phyloP scores from a whole-genome alignment of 2,888 invertebrate genomes.

The Macrosiphum euphorbiae region DNA sequence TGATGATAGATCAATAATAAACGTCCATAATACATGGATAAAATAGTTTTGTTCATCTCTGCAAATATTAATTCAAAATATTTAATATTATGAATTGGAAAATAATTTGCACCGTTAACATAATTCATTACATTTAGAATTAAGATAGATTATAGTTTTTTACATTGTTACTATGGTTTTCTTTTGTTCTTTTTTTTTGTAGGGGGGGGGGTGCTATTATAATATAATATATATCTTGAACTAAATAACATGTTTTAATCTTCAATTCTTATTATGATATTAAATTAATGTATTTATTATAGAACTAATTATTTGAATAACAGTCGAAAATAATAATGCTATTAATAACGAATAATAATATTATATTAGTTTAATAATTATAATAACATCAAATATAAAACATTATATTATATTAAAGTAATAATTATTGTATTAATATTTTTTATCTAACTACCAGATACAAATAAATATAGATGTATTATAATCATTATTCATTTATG shows the following conservation, averaged over 20 bases:
- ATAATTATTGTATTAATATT: background rate
- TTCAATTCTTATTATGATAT: background rate
- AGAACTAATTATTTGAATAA: background rate
- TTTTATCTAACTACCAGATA: background rate
- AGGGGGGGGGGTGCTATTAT: background rate
- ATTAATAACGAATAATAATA: background rate
- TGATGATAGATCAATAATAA: background rate
- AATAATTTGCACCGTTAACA: too few species aligned
- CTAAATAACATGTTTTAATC: background rate
- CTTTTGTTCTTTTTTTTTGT: background rate
- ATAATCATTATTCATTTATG: background rate
- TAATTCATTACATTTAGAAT: background rate
- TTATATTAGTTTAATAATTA: too few species aligned
- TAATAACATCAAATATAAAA: background rate
- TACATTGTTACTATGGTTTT: background rate
- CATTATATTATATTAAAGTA: background rate
- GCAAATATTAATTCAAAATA: background rate
- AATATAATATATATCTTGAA: background rate
- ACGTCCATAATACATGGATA: background rate
- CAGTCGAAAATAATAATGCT: background rate
- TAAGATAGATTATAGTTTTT: background rate
- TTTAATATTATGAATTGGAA: background rate
- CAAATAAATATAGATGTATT: background rate
- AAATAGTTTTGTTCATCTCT: background rate
- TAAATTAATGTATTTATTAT: background rate